Conservation (phyloP, 2,797 vertebrate genomes). For the Anableps anableps region DNA sequence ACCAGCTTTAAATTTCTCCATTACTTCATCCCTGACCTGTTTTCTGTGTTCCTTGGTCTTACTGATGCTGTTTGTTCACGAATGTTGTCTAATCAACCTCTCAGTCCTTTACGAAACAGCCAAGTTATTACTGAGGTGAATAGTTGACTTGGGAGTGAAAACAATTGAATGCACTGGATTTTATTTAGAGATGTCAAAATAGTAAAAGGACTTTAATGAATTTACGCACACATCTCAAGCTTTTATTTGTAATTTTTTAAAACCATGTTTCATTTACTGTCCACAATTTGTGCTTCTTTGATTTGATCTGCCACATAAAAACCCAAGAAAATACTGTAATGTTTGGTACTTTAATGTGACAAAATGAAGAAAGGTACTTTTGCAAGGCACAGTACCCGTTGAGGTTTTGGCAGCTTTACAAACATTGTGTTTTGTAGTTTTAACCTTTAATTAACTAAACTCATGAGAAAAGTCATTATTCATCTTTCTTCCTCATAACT, state of each 20-base stretch:
- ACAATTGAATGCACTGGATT: no score
- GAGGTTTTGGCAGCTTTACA: background rate
- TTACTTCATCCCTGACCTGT: no score
- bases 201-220: background rate
- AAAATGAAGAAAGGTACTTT: background rate
- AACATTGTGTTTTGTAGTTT: background rate
- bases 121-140: no score
- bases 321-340: background rate
- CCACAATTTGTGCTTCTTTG: background rate
- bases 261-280: background rate
- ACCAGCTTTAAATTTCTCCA: no score
- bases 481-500: background rate
- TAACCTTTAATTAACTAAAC: background rate
- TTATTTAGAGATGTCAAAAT: no score
- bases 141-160: no score
- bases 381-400: background rate
- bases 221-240: background rate
- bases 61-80: background rate
- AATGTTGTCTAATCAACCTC: background rate
- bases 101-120: background rate
- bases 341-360: background rate
- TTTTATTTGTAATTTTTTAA: background rate
- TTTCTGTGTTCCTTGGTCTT: background rate
- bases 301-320: background rate
- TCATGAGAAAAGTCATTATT: background rate